phyloP scores from a whole-genome alignment of 1,140 invertebrate genomes.

The Dufourea novaeangliae region DNA sequence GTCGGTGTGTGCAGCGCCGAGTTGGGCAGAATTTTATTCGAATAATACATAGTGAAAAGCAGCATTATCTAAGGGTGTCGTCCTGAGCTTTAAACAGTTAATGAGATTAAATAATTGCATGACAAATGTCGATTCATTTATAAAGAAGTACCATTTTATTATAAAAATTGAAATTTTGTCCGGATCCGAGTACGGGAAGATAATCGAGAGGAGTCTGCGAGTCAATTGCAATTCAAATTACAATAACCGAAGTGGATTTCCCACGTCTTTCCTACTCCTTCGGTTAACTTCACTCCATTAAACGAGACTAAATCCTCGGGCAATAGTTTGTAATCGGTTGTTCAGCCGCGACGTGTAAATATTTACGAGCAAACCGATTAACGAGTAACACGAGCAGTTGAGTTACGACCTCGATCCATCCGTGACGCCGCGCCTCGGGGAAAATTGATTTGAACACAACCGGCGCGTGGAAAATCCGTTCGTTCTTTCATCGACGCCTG shows the following conservation, averaged over 20 bases:
- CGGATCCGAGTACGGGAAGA: too few species aligned
- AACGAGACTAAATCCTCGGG: neutral
- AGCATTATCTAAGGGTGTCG: too few species aligned
- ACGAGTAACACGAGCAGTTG: neutral
- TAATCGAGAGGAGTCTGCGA: too few species aligned
- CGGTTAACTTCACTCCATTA: neutral
- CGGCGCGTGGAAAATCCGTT: neutral
- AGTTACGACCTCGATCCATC: constrained; percentile 9
- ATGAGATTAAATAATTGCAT: too few species aligned
- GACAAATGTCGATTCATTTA: too few species aligned
- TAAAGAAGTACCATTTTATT: too few species aligned
- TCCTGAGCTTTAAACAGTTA: too few species aligned
- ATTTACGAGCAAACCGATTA: constrained; percentile 11
- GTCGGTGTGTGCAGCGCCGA: neutral
- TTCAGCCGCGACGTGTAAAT: constrained; percentile 1
- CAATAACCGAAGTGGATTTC: neutral
- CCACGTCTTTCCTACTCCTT: neutral
- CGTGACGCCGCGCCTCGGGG: neutral
- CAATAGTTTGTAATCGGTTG: neutral
- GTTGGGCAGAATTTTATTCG: too few species aligned
- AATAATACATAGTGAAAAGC: too few species aligned
- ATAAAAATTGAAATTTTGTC: too few species aligned
- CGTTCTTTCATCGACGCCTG: neutral
- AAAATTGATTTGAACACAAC: constrained; percentile 24
- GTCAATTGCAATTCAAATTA: too few species aligned